Evolutionary conservation across 2,888 invertebrate species (phyloP), one percentile per base, ranked within the genome.

Genomic region (Bhutanitis thaidina): DNA sequence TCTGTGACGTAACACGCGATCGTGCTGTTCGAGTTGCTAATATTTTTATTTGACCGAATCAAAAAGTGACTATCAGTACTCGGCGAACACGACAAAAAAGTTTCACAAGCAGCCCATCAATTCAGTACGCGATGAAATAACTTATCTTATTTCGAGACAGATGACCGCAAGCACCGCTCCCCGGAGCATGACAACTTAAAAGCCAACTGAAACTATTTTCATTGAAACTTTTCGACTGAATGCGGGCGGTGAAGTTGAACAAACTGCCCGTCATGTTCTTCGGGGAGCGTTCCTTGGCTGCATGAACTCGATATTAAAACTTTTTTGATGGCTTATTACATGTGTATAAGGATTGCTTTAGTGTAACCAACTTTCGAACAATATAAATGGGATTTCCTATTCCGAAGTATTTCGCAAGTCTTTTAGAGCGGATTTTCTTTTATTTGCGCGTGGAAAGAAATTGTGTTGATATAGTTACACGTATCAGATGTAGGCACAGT

Each of bases 161-260:
- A 49, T 32, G 38, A 43, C 43, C 49, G 43, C 43, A 49, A 20
- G 32, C 12, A 37, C 27, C 32, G 38, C 43, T 34, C 34, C 39
- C 12, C 38, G 14, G 30, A 36, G 20, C 39, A 12, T 35, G 35
- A 39, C 44, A 44, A 40, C 44, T 50, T 44, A 44, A 50, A 44
- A 44, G 34, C 39, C 34, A 44, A 44, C 44, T 34, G 16, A 50
- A 50, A 50, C 50, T 50, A 50, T 50, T 50, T 50, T 50, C 43
- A 50, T 50, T 50, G 39, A 39, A 50, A 49, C 36, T 49, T 43
- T 50, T 50, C 43, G 25, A 39, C 43, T 50, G 38, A 39, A 44
- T 27, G 38, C 49, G 49, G 43, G 25, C 15, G 34, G 16, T 35
- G 29, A 39, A 29, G 34, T 40, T 20, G 40, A 39, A 32, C 34